A percentile compares a stretch with the other conserved stretches of the same genome.
These are phyloP conservation scores for Clanis bilineata DNA, from an alignment of 2,888 invertebrate species.

Conservation along the genomic window DNA sequence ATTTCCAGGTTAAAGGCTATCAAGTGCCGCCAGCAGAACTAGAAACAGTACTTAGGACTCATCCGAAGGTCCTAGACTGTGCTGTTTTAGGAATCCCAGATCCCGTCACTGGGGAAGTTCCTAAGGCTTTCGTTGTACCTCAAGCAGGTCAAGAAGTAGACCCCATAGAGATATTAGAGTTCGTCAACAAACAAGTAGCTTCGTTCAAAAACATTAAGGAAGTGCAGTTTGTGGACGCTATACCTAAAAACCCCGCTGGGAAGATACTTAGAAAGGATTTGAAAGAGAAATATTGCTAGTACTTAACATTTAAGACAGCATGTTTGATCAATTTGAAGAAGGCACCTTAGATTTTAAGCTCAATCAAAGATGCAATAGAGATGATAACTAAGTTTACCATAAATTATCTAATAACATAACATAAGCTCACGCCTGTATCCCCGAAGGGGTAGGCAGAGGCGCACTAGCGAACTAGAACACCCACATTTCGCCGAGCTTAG, in stretches of 20 bases:
- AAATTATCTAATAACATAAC: too few species aligned
- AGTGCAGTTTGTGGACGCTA: slow-evolving; percentile 84
- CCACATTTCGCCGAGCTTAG: too few species aligned
- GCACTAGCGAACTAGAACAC: too few species aligned
- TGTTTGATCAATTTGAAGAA: too few species aligned
- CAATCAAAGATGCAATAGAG: too few species aligned
- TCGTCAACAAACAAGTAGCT: slow-evolving; percentile 86
- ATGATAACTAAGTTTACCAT: too few species aligned
- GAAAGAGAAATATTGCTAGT: slow-evolving; percentile 63
- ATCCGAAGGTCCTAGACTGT: slow-evolving; percentile 89
- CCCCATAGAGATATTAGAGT: slow-evolving; percentile 84
- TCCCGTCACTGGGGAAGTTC: slow-evolving; percentile 87
- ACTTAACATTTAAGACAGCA: slow-evolving; percentile 5
- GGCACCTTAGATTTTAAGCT: too few species aligned
- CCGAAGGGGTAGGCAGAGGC: too few species aligned
- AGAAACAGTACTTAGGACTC: slow-evolving; percentile 87
- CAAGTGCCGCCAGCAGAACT: slow-evolving; percentile 95
- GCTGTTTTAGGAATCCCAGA: slow-evolving; percentile 93
- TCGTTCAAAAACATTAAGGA: slow-evolving; percentile 87
- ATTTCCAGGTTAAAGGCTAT: slow-evolving; percentile 83
- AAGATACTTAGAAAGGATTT: slow-evolving; percentile 88
- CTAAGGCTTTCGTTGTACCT: slow-evolving; percentile 87
- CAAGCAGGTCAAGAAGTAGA: slow-evolving; percentile 62
- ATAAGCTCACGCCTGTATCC: too few species aligned
- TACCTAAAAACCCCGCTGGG: slow-evolving; percentile 90